Percentiles rank a stretch among this genome's conserved stretches.
These are phyloP conservation scores for Andrena hattorfiana DNA, from an alignment of 2,888 invertebrate genomes.

Conservation along the genomic window DNA sequence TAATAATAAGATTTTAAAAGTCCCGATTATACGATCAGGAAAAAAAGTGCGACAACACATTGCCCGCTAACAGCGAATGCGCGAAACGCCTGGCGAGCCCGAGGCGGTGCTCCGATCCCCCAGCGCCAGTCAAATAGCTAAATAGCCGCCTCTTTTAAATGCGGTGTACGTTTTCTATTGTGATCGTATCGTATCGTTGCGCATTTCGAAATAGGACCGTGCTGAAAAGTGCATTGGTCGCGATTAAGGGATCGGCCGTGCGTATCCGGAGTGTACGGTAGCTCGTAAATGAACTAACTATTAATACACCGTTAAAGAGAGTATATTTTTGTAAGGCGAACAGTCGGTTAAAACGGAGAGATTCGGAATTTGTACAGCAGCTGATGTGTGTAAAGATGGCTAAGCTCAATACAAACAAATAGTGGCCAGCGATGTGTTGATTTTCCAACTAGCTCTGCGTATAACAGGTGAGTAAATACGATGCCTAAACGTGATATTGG, in stretches of 20 bases:
- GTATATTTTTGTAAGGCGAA: constrained; percentile 12
- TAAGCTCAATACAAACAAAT: constrained; percentile 77
- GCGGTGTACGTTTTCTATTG: constrained; percentile 42
- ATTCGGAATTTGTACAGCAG: constrained; percentile 67
- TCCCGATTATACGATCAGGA: too few species aligned
- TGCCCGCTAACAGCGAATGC: too few species aligned
- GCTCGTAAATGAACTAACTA: neutral
- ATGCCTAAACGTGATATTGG: neutral
- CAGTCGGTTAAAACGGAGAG: constrained; percentile 10
- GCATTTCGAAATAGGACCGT: constrained; percentile 34
- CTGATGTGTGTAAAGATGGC: constrained; percentile 79
- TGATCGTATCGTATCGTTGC: constrained; percentile 38
- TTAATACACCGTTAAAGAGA: neutral
- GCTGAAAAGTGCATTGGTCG: constrained; percentile 10
- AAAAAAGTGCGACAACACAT: too few species aligned
- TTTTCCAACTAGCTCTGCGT: constrained; percentile 53
- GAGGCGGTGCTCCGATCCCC: too few species aligned
- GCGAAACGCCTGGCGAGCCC: too few species aligned
- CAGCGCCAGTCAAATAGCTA: constrained; percentile 7
- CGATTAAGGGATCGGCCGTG: constrained; percentile 5
- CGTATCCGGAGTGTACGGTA: neutral
- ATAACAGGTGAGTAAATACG: constrained; percentile 46
- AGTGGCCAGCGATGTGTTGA: constrained; percentile 68
- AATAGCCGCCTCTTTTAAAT: constrained; percentile 49
- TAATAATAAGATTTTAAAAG: too few species aligned